These are phyloP conservation scores for Phyllopteryx taeniolatus DNA, from an alignment of 2,113 vertebrate genomes.

Conservation along the genomic window DNA sequence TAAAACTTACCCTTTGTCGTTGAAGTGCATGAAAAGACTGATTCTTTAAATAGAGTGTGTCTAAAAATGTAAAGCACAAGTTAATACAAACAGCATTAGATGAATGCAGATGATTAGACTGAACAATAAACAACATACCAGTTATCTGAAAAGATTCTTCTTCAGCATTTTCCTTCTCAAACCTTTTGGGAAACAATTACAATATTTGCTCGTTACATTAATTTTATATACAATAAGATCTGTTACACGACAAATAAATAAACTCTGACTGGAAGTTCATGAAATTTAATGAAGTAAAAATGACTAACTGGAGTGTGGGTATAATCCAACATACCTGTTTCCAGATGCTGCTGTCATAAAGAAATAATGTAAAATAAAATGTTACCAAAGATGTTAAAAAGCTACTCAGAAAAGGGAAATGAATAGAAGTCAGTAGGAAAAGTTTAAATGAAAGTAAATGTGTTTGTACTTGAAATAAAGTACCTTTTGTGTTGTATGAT, in stretches of 20 bases:
- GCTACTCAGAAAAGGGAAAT: neutral
- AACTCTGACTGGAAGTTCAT: neutral
- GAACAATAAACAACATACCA: neutral
- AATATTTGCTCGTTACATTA: neutral
- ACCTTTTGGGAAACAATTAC: slow-evolving; percentile 1
- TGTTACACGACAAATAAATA: neutral
- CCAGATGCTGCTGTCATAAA: neutral
- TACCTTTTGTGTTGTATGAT: neutral
- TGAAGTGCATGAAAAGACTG: neutral
- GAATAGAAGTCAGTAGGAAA: neutral
- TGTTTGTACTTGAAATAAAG: neutral
- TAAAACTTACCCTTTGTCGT: neutral
- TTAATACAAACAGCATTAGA: neutral
- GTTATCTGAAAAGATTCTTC: neutral
- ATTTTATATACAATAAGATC: neutral
- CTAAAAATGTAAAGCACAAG: neutral
- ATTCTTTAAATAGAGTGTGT: neutral
- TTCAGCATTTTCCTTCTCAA: neutral
- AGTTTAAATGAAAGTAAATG: neutral
- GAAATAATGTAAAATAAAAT: neutral
- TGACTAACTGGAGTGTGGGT: neutral
- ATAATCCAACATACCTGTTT: slow-evolving; percentile 1
- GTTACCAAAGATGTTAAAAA: neutral
- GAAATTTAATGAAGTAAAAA: neutral
- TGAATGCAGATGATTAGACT: neutral